A percentile compares a stretch with the other conserved stretches of the same genome.
Evolutionary conservation across 1,140 invertebrate genomes (phyloP).

Genomic region (Drosophila guanche): DNA sequence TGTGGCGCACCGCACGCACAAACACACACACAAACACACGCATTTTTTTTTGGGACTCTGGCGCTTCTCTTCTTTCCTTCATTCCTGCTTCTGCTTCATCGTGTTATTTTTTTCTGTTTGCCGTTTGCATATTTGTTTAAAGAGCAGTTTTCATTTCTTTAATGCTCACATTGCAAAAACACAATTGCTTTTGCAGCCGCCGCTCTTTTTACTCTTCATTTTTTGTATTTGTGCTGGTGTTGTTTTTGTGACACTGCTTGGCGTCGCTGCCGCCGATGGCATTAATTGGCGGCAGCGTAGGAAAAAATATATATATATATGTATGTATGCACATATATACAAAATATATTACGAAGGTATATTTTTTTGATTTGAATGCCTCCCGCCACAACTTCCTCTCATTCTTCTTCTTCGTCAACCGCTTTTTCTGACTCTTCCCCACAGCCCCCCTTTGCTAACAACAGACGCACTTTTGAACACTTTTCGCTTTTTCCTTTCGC

Average conservation of each 20-base stretch:
- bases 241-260: constrained; percentile 20
- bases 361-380: no score
- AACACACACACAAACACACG: constrained; percentile 52
- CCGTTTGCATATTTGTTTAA: constrained; percentile 12
- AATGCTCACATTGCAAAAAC: constrained; percentile 61
- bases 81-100: constrained; percentile 28
- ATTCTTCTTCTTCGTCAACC: constrained; percentile 22
- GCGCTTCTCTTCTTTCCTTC: constrained; percentile 46
- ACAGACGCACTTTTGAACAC: constrained; percentile 45
- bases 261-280: constrained; percentile 23
- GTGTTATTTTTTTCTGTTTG: constrained; percentile 3
- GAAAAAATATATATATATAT: not conserved
- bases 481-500: constrained; percentile 52
- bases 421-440: constrained; percentile 11
- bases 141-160: constrained; percentile 30
- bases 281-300: constrained; percentile 45
- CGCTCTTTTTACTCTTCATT: constrained; percentile 45
- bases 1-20: constrained; percentile 55
- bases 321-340: not conserved
- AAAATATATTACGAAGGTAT: no score
- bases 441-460: no score
- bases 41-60: constrained; percentile 34
- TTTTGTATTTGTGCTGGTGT: constrained; percentile 50
- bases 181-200: constrained; percentile 1
- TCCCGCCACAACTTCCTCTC: constrained; percentile 18